Evolutionary conservation across 2,888 invertebrate species (phyloP).

Genomic region (Priocnemis perturbator): DNA sequence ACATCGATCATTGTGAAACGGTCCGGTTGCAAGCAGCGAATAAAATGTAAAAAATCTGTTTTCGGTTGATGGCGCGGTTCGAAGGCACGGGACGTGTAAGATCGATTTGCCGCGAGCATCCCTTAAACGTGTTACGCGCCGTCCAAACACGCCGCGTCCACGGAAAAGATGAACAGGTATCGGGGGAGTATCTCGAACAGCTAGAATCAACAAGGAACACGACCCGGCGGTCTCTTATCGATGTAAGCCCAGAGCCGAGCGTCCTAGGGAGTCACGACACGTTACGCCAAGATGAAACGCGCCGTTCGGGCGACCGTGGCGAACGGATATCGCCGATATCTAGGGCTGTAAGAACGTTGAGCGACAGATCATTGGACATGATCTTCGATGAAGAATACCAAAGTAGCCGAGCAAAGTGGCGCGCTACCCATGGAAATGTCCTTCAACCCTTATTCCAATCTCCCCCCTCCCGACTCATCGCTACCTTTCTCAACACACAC

Average conservation of each 20-base stretch:
- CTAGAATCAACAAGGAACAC: no score
- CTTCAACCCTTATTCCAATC: conserved; percentile 8
- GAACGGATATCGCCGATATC: conserved; percentile 57
- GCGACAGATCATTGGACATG: conserved; percentile 47
- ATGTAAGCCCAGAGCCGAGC: background rate
- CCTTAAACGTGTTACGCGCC: no score
- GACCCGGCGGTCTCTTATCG: no score
- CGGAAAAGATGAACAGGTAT: no score
- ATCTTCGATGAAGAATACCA: conserved; percentile 48
- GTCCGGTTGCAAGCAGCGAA: no score
- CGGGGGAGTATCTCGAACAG: no score
- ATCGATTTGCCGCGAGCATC: no score
- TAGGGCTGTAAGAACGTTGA: conserved; percentile 54
- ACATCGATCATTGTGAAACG: no score
- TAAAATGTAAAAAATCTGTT: no score
- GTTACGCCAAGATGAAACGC: conserved; percentile 17
- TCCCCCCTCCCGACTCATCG: background rate
- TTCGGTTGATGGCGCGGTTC: no score
- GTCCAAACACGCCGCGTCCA: no score
- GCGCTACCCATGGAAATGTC: conserved; percentile 19
- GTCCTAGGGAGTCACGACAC: conserved; percentile 5
- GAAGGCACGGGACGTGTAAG: no score
- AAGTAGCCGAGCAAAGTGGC: conserved; percentile 22
- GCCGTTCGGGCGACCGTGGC: background rate
- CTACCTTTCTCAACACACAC: background rate